Evolutionary conservation across 1,140 invertebrate genomes (phyloP).

Genomic region (Oryzaephilus surinamensis): DNA sequence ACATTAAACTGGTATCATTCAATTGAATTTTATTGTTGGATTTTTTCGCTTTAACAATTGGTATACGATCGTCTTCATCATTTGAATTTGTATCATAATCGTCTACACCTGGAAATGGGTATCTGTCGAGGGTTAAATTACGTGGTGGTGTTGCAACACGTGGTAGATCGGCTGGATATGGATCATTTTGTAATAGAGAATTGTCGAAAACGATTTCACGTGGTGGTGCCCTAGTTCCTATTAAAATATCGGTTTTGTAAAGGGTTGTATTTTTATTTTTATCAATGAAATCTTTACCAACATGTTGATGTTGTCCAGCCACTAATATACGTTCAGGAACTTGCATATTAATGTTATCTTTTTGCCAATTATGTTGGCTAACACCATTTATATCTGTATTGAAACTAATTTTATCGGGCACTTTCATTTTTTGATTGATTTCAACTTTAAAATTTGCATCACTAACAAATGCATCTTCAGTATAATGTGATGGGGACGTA

Average conservation of each 20-base stretch:
- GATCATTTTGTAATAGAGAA: constrained; percentile 60
- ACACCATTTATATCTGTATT: constrained; percentile 47
- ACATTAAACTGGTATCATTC: constrained; percentile 14
- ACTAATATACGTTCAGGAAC: constrained; percentile 86
- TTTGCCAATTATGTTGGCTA: constrained; percentile 54
- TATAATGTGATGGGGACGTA: constrained; percentile 26
- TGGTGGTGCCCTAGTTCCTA: constrained; percentile 66
- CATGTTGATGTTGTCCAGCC: constrained; percentile 70
- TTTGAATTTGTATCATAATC: constrained; percentile 41
- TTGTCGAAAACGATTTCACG: constrained; percentile 76
- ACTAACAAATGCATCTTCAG: constrained; percentile 50
- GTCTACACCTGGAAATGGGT: constrained; percentile 64
- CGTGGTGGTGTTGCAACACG: constrained; percentile 71
- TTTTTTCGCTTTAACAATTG: constrained; percentile 21
- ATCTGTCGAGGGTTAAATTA: constrained; percentile 69
- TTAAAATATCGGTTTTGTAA: constrained; percentile 5
- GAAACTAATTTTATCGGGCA: constrained; percentile 63
- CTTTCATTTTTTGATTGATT: constrained; percentile 66
- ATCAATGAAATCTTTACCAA: constrained; percentile 39
- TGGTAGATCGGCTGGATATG: constrained; percentile 41
- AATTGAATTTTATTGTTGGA: constrained; percentile 11
- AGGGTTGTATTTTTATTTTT: background rate
- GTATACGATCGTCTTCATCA: constrained; percentile 17
- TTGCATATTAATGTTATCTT: constrained; percentile 74
- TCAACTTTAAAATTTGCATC: constrained; percentile 62